Conservation (phyloP, 2,797 vertebrate species). For the Chelonia mydas region DNA sequence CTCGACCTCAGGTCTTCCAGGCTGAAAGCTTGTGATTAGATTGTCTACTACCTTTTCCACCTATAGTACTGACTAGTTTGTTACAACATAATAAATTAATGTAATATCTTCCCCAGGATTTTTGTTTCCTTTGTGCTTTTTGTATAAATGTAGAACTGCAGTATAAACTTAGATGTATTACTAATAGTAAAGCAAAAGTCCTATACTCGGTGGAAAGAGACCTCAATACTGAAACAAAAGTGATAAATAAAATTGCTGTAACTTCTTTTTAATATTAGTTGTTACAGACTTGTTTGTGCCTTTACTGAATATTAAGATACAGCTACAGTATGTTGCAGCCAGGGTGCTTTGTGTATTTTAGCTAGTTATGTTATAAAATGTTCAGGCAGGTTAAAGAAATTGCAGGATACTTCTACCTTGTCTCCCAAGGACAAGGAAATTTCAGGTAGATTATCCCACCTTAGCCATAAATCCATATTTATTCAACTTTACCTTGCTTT, state of each 20-base stretch:
- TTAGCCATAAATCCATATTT: no score
- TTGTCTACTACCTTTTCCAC: accelerated
- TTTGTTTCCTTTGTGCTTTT: neutral
- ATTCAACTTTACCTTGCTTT: neutral
- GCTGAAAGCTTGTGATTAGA: neutral
- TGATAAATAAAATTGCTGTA: neutral
- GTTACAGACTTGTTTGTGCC: neutral
- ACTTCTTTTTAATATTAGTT: neutral
- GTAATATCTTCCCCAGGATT: neutral
- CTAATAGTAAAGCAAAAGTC: neutral
- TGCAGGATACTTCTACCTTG: neutral
- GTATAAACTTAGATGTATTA: neutral
- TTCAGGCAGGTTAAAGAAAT: neutral
- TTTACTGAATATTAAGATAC: neutral
- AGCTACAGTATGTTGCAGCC: neutral
- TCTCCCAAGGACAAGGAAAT: neutral
- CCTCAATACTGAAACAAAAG: neutral
- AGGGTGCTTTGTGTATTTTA: neutral
- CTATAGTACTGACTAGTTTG: neutral
- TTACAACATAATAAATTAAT: neutral
- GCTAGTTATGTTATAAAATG: neutral
- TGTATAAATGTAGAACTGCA: neutral
- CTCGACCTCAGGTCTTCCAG: neutral
- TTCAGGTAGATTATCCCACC: neutral
- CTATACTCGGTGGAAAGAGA: neutral